Evolutionary conservation across 2,888 invertebrate genomes (phyloP), one percentile per base, ranked within the genome.

Genomic region (Adelphocoris suturalis): DNA sequence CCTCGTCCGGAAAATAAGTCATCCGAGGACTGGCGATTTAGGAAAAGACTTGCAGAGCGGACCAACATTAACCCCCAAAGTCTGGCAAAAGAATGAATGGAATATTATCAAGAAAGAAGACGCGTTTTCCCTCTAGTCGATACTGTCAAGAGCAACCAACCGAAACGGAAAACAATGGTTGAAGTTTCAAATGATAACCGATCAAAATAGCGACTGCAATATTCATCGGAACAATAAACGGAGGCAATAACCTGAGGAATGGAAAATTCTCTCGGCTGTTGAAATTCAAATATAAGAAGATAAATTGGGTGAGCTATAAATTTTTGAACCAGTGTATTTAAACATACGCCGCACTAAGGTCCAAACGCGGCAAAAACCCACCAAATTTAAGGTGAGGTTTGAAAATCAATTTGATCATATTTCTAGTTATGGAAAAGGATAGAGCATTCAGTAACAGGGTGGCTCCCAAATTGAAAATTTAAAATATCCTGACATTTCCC

Each of bases 81-180:
- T 47, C 13, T 12, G 37, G n/a, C 78, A 78, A 37, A 78, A 14
- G 37, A 78, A 78, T 78, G 78, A 78, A 78, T 78, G 78, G 68
- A 68, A 68, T 68, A 68, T 68, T 68, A 5, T 23, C 27, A 19
- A 4, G 27, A 68, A 23, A 68, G 68, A 68, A 68, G 23, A 23
- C 13, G 7, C 23, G 23, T 27, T 23, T 7, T 23, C 23, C 13
- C 52, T 13, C 0, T 3, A 13, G 68, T 68, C 11, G 68, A 27
- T 57, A 68, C 19, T 61, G 68, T 13, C 23, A 12, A 13, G 23
- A 1, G 68, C 19, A 68, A 5, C 23, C 68, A 23, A 68, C 19
- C 68, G 68, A 23, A 14, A 78, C 46, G 78, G 28, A n/a, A 78
- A 78, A 78, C 78, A 78, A 78, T 78, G 27, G 27, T n/a, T 13